Evolutionary conservation across 1,140 invertebrate genomes (phyloP).

Genomic region (Sycobia sp.): DNA sequence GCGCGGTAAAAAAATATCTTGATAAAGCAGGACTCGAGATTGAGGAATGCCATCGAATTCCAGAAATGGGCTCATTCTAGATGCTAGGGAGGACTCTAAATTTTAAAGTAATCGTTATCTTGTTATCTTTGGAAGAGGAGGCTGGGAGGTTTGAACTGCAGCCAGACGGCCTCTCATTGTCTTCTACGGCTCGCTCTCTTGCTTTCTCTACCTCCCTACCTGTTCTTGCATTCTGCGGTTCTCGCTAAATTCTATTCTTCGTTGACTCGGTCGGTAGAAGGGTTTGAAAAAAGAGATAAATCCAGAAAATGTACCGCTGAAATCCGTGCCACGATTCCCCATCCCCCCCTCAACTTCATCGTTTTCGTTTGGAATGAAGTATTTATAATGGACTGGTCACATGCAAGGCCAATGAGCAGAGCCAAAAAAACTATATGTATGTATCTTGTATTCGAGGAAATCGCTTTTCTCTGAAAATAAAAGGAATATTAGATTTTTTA

Average conservation of each 20-base stretch:
- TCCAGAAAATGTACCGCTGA: constrained; percentile 4
- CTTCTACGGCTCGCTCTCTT: constrained; percentile 4
- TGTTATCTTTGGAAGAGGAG: constrained; percentile 37
- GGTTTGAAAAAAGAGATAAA: constrained; percentile 12
- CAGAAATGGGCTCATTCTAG: constrained; percentile 20
- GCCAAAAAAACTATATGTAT: no score
- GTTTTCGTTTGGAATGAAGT: constrained; percentile 12
- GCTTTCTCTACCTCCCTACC: no score
- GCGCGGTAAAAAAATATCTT: no score
- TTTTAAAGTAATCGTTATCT: constrained; percentile 45
- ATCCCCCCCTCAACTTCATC: neutral
- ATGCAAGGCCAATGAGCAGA: neutral
- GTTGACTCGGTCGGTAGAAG: neutral
- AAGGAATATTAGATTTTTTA: no score
- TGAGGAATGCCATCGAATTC: neutral
- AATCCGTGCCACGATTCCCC: constrained; percentile 5
- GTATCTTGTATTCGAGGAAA: no score
- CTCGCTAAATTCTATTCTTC: constrained; percentile 29
- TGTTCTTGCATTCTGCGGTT: constrained; percentile 3
- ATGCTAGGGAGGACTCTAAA: constrained; percentile 35
- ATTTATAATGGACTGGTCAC: constrained; percentile 8
- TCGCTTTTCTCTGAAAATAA: no score
- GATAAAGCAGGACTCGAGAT: no score
- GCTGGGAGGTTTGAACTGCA: neutral
- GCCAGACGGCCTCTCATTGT: constrained; percentile 26